Evolutionary conservation across 2,888 invertebrate species (phyloP), one percentile per base, ranked within the genome.

Genomic region (Malthinus flaveolus): DNA sequence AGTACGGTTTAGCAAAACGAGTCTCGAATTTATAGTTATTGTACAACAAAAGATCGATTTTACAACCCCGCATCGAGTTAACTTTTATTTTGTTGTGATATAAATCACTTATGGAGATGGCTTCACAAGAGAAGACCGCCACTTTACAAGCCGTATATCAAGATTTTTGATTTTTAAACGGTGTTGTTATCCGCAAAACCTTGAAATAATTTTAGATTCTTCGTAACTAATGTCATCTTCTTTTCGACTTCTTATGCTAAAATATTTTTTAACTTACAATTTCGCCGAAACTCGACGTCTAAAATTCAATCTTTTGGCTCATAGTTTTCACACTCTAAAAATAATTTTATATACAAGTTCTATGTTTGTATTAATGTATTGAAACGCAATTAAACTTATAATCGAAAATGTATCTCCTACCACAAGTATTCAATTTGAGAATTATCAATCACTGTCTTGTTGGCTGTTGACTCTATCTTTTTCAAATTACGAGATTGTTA

Each of bases 21-120:
- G 45, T 11, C 47, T 23, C 42, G 33, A 37, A 39, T 47, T 47
- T 32, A 36, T 54, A 48, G 36, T 35, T 42, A 46, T 36, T 35
- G 32, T 48, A 52, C 31, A 58, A 58, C 54, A 59, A 59, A 50
- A 53, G 59, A 55, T 55, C 59, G 47, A 59, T 59, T 55, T 59
- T 54, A 58, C 52, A 53, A 49, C 49, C 49, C 47, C 51, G 50
- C 52, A 49, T 47, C 36, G 42, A 57, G 48, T 45, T 54, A 51
- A 55, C 59, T 59, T 59, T 59, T 59, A 56, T 55, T 59, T 52
- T 51, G 48, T 54, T 51, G 37, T 39, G 42, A 37, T 56, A 56
- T 59, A 59, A 59, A 59, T 59, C 59, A 59, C 54, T 44, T 52
- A 49, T 32, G 23, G 47, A 31, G 44, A 34, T 47, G 44, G 53